phyloP scores from a whole-genome alignment of 1,140 invertebrate genomes.

The Neodiprion lecontei region DNA sequence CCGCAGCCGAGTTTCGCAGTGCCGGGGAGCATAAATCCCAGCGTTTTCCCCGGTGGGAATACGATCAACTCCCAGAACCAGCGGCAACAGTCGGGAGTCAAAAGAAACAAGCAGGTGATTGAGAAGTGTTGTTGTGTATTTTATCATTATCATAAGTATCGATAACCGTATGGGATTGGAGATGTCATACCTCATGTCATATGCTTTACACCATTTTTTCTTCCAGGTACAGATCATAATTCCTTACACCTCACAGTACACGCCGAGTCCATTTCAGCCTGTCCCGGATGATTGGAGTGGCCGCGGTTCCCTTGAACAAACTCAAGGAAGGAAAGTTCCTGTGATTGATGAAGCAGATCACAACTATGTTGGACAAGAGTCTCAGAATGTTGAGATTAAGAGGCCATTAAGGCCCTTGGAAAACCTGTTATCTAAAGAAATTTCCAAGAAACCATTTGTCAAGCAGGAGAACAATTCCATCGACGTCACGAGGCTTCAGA shows the following conservation, averaged over 20 bases:
- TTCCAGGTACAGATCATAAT: slow-evolving; percentile 76
- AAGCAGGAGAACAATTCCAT: slow-evolving; percentile 62
- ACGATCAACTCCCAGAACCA: background rate
- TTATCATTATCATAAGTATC: too few species aligned
- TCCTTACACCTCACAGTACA: slow-evolving; percentile 73
- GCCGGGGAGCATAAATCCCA: background rate
- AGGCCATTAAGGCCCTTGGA: slow-evolving; percentile 34
- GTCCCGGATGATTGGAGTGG: slow-evolving; percentile 43
- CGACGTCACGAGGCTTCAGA: slow-evolving; percentile 76
- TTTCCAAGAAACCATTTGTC: background rate
- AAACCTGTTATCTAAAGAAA: slow-evolving; percentile 31
- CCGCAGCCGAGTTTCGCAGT: background rate
- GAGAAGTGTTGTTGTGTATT: background rate
- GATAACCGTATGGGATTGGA: too few species aligned
- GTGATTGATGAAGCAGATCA: slow-evolving; percentile 35
- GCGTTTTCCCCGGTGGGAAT: background rate
- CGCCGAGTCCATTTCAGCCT: slow-evolving; percentile 63
- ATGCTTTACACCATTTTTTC: background rate
- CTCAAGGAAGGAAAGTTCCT: slow-evolving; percentile 61
- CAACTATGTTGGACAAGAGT: slow-evolving; percentile 44
- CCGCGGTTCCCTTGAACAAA: slow-evolving; percentile 36
- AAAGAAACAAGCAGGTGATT: slow-evolving; percentile 15
- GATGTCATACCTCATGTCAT: too few species aligned
- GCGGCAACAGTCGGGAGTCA: slow-evolving; percentile 9
- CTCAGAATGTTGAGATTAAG: slow-evolving; percentile 46